Base-by-base conservation (phyloP, 2,888 invertebrate genomes). In the Phania funesta region DNA sequence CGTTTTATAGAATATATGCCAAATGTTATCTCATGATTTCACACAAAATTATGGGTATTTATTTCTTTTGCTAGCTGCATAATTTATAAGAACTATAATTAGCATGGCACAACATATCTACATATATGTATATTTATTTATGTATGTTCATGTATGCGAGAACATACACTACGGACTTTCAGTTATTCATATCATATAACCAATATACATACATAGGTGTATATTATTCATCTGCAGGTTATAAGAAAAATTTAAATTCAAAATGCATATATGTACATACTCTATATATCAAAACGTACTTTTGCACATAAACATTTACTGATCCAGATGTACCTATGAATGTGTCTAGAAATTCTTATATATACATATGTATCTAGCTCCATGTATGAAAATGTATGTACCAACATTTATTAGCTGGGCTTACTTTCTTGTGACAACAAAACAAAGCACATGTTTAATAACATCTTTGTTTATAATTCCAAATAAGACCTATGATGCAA, bases 401-500 rank as follows among this genome's bases (percentile, higher is more conserved):
- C 24, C n/a, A 29, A 38, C 6, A 54, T 56, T 32, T 56, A 3
- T 38, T 20, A 6, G 9, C n/a, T 50, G 13, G 9, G 16, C 50
- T 24, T 52, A 46, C 60, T 16, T 16, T 16, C 44, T 20, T 74
- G 48, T 73, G 58, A 67, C 56, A 46, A 48, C 16, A 26, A 68
- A 38, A 32, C 11, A n/a, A 76, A 76, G 73, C 81, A 81, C 81
- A 81, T 77, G 67, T 24, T 50, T 56, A 16, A 64, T 41, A 46
- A 41, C 6, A 67, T 29, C 9, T 62, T 58, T 35, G n/a, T 52
- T 41, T 52, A 52, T 18, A 16, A 56, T 38, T 64, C 41, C 13
- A 11, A 32, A 60, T 29, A 64, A 44, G 13, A 35, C 58, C 41
- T 29, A 4, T 32, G n/a, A n/a, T n/a, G n/a, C n/a, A n/a, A 62